Base-by-base conservation (phyloP, 1,140 invertebrate genomes). In the Camponotus floridanus region DNA sequence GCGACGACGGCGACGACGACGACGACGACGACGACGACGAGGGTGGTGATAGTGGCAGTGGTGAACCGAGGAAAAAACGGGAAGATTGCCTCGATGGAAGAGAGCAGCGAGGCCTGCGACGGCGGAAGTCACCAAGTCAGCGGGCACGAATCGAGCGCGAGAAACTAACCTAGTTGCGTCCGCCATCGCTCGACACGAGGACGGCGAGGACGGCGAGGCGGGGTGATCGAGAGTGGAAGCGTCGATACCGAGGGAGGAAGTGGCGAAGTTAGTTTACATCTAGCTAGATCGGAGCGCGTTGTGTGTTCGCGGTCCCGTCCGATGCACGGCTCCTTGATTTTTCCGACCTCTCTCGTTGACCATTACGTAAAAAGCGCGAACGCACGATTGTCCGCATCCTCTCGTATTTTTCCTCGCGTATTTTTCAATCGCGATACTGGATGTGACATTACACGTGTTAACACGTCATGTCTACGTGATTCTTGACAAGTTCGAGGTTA, bases 11-110 rank as follows among this genome's bases (percentile, higher is more conserved):
- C 3, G 70, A 26, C n/a, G 68, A 59, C 5, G 57, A 9, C 15
- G 26, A 55, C 18, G n/a, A 26, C 8, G 59, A 39, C 48, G 33
- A 48, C 11, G 48, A 9, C 26, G 21, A 26, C 26, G 42, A 36
- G 13, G 57, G 31, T 13, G 15, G 15, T 26, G 21, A 36, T 42
- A 33, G 70, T 62, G 33, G 81, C 79, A 61, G 51, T 57, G 67
- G 83, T 78, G 70, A 61, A 71, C 88, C 64, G 2, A 62, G 57
- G 62, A 18, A 78, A 78, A 74, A 59, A 64, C 61, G 51, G 48
- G 21, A 83, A 64, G 18, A 57, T 70, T 39, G 51, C 68, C 36
- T 83, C 71, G 42, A 86, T 85, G 71, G 57, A 88, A 80, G 42
- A 85, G 86, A 64, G 62, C 51, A 74, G 76, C 39, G 48, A 31